Base-by-base conservation (phyloP, 1,140 invertebrate species). In the Choristoneura fumiferana region DNA sequence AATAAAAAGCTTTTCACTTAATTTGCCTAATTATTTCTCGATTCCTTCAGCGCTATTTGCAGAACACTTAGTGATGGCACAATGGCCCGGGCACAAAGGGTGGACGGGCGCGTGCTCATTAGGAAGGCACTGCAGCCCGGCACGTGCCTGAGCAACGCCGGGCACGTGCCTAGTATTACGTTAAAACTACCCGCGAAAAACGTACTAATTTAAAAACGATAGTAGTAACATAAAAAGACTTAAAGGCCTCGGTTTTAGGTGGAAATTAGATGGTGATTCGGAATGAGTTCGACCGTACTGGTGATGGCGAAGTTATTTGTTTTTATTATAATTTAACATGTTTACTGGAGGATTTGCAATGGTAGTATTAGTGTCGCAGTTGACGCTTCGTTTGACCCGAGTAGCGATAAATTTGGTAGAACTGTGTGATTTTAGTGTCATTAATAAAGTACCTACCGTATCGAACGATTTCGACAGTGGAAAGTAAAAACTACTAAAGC, bases 251-350 rank as follows among this genome's bases (percentile, higher is more conserved):
- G n/a, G n/a, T n/a, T n/a, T n/a, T n/a, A n/a, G n/a, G n/a, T n/a
- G n/a, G n/a, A n/a, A n/a, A n/a, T n/a, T n/a, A n/a, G n/a, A n/a
- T n/a, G n/a, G n/a, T n/a, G n/a, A n/a, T n/a, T n/a, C n/a, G n/a
- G n/a, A n/a, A n/a, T n/a, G n/a, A n/a, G n/a, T n/a, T n/a, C n/a
- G n/a, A n/a, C n/a, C n/a, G n/a, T n/a, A n/a, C n/a, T n/a, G n/a
- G n/a, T n/a, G n/a, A n/a, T n/a, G n/a, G n/a, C n/a, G n/a, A n/a
- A 15, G 40, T 18, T 45, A 45, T 45, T 45, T 45, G 40, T 45
- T 45, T 45, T 45, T 45, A 22, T 45, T 45, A 45, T 45, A 45
- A 18, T n/a, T 18, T 18, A 17, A 45, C 15, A 45, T 17, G 40
- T 18, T 18, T 45, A 45, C 17, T 40, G 3, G 38, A 15, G 38